These are phyloP conservation scores for Malurus cyaneus DNA, from an alignment of 2,113 vertebrate species.

Conservation along the genomic window DNA sequence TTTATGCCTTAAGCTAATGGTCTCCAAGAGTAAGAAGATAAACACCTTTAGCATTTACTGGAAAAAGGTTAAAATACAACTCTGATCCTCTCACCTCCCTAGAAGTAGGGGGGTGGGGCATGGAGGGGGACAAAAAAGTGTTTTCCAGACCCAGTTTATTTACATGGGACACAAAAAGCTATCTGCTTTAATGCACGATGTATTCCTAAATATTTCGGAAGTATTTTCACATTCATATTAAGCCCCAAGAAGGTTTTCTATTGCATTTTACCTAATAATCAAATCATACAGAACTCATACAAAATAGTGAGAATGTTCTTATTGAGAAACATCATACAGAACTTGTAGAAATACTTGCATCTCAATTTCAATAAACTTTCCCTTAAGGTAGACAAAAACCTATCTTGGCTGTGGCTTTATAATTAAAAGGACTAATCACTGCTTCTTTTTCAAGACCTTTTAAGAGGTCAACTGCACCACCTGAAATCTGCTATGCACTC, in stretches of 20 bases:
- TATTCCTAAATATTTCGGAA: conserved; percentile 68
- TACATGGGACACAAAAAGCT: conserved; percentile 32
- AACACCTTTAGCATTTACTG: conserved; percentile 40
- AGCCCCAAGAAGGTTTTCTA: conserved; percentile 14
- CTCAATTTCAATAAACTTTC: background rate
- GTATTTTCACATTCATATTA: conserved; percentile 33
- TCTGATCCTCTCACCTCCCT: background rate
- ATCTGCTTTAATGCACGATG: conserved; percentile 66
- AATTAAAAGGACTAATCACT: background rate
- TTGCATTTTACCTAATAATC: conserved; percentile 43
- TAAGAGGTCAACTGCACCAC: background rate
- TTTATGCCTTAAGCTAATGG: background rate
- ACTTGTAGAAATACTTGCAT: background rate
- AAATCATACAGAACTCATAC: conserved; percentile 25
- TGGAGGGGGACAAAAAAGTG: background rate
- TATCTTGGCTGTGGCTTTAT: background rate
- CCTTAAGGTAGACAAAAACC: background rate
- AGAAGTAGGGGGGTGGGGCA: background rate
- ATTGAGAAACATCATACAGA: background rate
- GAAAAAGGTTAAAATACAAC: background rate
- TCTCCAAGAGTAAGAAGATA: conserved; percentile 4
- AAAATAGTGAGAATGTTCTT: background rate
- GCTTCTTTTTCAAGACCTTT: background rate
- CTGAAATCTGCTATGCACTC: background rate
- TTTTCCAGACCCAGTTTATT: conserved; percentile 37